These are phyloP conservation scores for Porites evermanni DNA, from an alignment of 92 coral and sea anemone species.

Conservation along the genomic window DNA sequence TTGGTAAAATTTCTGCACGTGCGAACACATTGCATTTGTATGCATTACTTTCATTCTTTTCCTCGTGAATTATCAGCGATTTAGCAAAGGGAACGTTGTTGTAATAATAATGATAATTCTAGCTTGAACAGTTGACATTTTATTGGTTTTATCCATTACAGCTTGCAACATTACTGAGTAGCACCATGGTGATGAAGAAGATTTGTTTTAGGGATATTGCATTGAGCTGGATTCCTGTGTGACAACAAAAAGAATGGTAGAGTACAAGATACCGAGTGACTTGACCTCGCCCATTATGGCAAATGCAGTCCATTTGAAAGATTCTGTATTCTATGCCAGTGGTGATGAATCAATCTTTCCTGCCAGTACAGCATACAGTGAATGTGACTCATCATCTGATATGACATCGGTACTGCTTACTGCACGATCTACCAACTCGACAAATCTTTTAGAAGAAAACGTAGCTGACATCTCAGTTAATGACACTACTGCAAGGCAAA, in stretches of 20 bases:
- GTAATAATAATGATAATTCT: neutral
- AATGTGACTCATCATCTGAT: constrained; percentile 62
- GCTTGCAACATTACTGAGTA: neutral
- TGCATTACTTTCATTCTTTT: too few relatives aligned
- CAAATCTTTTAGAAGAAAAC: constrained; percentile 11
- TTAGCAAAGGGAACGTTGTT: too few relatives aligned
- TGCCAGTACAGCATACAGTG: constrained; percentile 70
- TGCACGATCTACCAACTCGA: constrained; percentile 31
- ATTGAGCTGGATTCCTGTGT: neutral
- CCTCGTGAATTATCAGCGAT: too few relatives aligned
- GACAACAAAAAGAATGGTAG: constrained; percentile 18
- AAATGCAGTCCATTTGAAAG: neutral
- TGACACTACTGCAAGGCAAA: neutral
- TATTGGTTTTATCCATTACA: neutral
- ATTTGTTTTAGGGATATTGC: too few relatives aligned
- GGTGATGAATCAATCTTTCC: constrained; percentile 75
- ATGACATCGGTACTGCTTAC: constrained; percentile 34
- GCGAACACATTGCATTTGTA: too few relatives aligned
- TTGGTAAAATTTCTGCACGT: too few relatives aligned
- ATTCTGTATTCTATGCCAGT: constrained; percentile 13
- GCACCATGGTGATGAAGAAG: neutral
- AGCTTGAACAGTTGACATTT: neutral
- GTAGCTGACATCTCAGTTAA: neutral
- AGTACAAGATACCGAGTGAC: neutral
- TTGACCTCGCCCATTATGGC: neutral